These are phyloP conservation scores for Luscinia megarhynchos DNA, from an alignment of 2,797 vertebrate species.

Conservation along the genomic window DNA sequence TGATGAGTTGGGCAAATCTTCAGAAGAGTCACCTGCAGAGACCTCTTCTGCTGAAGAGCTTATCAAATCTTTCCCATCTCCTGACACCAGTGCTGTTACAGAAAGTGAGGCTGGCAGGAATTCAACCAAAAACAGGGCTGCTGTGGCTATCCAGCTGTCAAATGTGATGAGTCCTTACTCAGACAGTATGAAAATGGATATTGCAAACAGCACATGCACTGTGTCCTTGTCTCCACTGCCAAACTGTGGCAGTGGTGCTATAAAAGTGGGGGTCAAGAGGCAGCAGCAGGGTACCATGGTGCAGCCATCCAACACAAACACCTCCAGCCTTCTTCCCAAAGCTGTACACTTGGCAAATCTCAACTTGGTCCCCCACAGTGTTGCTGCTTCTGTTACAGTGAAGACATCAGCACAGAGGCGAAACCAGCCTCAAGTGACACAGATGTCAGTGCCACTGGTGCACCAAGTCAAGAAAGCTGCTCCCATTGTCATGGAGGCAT, in stretches of 20 bases:
- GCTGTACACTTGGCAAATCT: constrained; percentile 96
- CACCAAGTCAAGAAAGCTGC: constrained; percentile 91
- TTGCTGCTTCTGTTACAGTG: constrained; percentile 89
- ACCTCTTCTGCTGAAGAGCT: constrained; percentile 80
- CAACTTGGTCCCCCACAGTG: constrained; percentile 95
- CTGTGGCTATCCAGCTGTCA: constrained; percentile 42
- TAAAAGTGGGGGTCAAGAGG: constrained; percentile 66
- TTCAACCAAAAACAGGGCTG: constrained; percentile 11
- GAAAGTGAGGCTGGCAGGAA: constrained; percentile 72
- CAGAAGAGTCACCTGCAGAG: constrained; percentile 86
- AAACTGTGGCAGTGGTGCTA: constrained; percentile 52
- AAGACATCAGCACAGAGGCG: constrained; percentile 82
- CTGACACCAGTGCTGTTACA: constrained; percentile 43
- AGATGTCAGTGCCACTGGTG: constrained; percentile 90
- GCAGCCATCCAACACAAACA: constrained; percentile 42
- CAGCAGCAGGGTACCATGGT: constrained; percentile 68
- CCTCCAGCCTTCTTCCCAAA: constrained; percentile 89
- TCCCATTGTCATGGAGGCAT: constrained; percentile 84
- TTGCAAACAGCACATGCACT: constrained; percentile 9
- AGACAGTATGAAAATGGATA: constrained; percentile 69
- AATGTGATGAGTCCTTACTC: constrained; percentile 51
- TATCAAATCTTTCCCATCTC: constrained; percentile 68
- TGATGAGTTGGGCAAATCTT: constrained; percentile 88
- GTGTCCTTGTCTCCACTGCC: constrained; percentile 68
- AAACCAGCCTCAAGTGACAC: constrained; percentile 77